These are phyloP conservation scores for Diploscapter pachys DNA, from an alignment of 1,140 invertebrate species.

Conservation along the genomic window DNA sequence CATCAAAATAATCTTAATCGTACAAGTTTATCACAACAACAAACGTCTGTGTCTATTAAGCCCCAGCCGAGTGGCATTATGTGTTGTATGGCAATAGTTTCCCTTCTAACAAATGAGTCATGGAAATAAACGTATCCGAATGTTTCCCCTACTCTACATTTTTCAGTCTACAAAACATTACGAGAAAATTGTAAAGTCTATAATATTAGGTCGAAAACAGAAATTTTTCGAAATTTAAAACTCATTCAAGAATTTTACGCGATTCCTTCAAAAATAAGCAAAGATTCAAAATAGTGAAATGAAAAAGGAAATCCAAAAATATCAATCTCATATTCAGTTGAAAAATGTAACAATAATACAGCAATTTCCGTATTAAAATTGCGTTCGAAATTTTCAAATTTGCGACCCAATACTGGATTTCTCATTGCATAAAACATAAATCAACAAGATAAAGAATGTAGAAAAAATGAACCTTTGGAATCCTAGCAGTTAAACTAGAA, in stretches of 20 bases:
- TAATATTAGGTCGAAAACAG: too few species aligned
- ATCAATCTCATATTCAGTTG: neutral
- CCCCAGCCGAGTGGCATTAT: too few species aligned
- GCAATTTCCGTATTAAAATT: neutral
- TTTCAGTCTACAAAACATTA: too few species aligned
- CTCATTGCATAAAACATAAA: neutral
- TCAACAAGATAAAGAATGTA: neutral
- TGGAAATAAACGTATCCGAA: too few species aligned
- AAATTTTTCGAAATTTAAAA: conserved; percentile 5
- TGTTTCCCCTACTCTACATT: too few species aligned
- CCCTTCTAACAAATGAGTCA: too few species aligned
- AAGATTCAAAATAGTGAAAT: neutral
- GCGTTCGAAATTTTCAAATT: neutral
- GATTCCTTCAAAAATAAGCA: neutral
- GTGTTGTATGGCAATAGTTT: too few species aligned
- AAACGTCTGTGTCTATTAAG: too few species aligned
- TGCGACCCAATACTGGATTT: neutral
- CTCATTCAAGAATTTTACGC: conserved; percentile 1
- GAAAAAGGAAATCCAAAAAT: neutral
- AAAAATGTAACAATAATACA: neutral
- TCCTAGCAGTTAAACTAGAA: too few species aligned
- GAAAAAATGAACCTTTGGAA: neutral
- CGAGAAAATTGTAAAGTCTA: too few species aligned
- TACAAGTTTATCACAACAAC: too few species aligned
- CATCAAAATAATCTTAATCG: too few species aligned